Base-by-base conservation (phyloP, 2,113 vertebrate species). In the Pampusana beccarii region DNA sequence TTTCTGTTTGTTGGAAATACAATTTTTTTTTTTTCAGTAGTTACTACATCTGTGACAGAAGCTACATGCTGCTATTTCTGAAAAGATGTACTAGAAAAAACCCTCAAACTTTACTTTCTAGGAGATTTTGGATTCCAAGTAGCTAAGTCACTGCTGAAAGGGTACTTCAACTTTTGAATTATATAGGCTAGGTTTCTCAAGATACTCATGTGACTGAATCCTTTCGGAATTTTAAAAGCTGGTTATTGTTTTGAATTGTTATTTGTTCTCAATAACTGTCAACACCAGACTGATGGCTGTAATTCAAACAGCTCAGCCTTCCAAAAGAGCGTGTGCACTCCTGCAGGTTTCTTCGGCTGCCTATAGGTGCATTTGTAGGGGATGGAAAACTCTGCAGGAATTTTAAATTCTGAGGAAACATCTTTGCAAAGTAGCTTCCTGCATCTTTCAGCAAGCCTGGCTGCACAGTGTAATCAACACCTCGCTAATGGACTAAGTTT, bases 391-490 rank as follows among this genome's bases (percentile, higher is more conserved):
- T 58, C 80, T 80, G 56, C 44, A 51, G 67, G 21, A 77, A 66
- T 74, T 89, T 86, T 44, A 33, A 65, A 85, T 83, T 79, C 75
- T 11, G 12, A 88, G 46, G 64, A 92, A 90, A 74, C 60, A 78
- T 23, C 67, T 92, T 92, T 83, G 24, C 34, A 73, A 92, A 92
- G 71, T 42, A 62, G 51, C 77, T 95, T 92, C 33, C 88, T 90
- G 51, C 33, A 61, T 40, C 69, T 74, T 93, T 90, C 82, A 88
- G 60, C 34, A 66, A 88, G 54, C 38, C 60, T 42, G 36, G 61
- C 72, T 71, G 60, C 33, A 53, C 54, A 51, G 5, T 20, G 38
- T 60, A 57, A 69, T 56, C 75, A 93, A 86, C 56, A 92, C 50
- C 51, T 88, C 3, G 2, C 16, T 83, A 83, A 80, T 10, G 10